phyloP scores from a whole-genome alignment of 2,113 vertebrate genomes.

The Pygoscelis adeliae region DNA sequence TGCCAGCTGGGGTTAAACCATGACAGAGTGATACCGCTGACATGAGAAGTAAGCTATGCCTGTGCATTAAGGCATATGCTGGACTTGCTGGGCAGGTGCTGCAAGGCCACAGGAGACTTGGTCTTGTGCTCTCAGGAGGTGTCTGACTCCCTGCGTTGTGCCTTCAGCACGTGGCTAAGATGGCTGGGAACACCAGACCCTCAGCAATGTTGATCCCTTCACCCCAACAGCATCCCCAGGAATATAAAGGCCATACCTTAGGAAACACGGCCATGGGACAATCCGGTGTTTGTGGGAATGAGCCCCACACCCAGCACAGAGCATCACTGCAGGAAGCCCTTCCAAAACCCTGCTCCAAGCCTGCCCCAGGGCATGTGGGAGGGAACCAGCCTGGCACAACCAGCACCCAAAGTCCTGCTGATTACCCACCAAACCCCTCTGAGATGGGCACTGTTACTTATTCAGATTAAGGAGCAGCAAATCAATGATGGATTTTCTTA shows the following conservation, averaged over 20 bases:
- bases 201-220: neutral
- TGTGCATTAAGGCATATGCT: rapidly evolving
- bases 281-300: neutral
- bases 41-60: neutral
- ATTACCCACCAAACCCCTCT: neutral
- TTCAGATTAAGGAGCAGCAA: neutral
- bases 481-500: neutral
- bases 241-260: neutral
- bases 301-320: neutral
- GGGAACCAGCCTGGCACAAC: neutral
- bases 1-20: no score
- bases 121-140: neutral
- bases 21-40: neutral
- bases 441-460: neutral
- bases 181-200: neutral
- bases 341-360: neutral
- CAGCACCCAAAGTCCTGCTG: no score
- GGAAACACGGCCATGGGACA: neutral
- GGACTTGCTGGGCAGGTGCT: neutral
- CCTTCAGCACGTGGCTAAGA: rapidly evolving
- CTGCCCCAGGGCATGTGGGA: neutral
- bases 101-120: neutral
- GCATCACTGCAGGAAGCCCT: neutral
- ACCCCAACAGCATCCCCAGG: neutral
- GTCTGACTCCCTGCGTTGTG: neutral